These are phyloP conservation scores for Glyptemys insculpta DNA, from an alignment of 2,797 vertebrate species.

Conservation along the genomic window DNA sequence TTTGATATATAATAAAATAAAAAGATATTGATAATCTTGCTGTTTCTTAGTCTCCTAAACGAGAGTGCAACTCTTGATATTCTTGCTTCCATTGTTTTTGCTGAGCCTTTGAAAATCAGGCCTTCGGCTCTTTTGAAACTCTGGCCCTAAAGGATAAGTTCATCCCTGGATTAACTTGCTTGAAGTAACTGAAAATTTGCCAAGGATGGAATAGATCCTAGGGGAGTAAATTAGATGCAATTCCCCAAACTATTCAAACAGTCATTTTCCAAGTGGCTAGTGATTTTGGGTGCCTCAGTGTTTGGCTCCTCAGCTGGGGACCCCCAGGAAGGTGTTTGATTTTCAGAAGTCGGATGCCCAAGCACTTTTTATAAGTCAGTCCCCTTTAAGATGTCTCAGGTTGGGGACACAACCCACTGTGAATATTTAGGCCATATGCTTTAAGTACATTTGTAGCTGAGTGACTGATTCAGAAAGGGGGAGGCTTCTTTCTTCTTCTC, in stretches of 20 bases:
- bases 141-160: not conserved
- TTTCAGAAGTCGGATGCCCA: rapidly evolving
- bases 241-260: not conserved
- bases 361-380: not conserved
- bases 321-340: not conserved
- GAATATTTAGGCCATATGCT: not conserved
- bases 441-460: not conserved
- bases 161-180: not conserved
- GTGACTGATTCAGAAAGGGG: not conserved
- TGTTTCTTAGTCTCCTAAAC: not conserved
- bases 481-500: not conserved
- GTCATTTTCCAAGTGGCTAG: not conserved
- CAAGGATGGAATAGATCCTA: not conserved
- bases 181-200: not conserved
- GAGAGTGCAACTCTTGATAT: not conserved
- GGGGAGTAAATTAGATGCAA: not conserved
- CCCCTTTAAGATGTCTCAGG: rapidly evolving
- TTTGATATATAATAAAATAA: too few species aligned
- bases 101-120: not conserved
- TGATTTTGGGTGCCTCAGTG: not conserved
- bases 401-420: not conserved
- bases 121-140: not conserved
- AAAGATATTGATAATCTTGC: not conserved
- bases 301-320: not conserved
- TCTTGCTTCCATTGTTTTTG: not conserved